Conservation (phyloP, 2,888 invertebrate genomes). For the Allolobophora icterica region DNA sequence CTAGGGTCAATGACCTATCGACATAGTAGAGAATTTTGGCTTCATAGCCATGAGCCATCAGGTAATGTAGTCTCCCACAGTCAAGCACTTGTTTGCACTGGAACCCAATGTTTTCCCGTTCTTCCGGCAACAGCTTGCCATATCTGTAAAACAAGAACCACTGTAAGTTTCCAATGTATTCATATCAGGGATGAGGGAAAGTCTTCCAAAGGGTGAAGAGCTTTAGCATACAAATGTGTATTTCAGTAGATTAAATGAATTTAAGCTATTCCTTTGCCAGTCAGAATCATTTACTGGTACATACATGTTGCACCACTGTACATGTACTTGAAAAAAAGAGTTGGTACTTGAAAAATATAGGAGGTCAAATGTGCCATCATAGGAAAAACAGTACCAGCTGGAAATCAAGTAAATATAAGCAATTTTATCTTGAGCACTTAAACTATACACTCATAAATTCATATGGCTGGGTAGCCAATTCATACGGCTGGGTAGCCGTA, state of each 20-base stretch:
- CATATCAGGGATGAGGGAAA: background rate
- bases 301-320: background rate
- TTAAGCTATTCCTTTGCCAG: background rate
- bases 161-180: background rate
- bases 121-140: slow-evolving; percentile 54
- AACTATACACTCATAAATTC: no score
- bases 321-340: no score
- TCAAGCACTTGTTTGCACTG: slow-evolving; percentile 81
- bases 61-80: slow-evolving; percentile 75
- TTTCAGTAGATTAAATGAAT: background rate
- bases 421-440: no score
- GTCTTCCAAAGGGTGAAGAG: background rate
- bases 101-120: slow-evolving; percentile 74
- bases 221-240: background rate
- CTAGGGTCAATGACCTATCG: slow-evolving; percentile 73
- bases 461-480: no score
- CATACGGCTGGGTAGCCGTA: no score
- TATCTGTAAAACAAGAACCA: slow-evolving; percentile 42
- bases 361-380: no score
- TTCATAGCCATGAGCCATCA: slow-evolving; percentile 71
- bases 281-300: background rate
- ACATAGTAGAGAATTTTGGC: slow-evolving; percentile 75
- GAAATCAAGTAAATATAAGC: no score
- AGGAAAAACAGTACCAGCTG: no score
- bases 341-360: no score